Conservation (phyloP, 2,113 vertebrate genomes). For the Plectropomus leopardus region DNA sequence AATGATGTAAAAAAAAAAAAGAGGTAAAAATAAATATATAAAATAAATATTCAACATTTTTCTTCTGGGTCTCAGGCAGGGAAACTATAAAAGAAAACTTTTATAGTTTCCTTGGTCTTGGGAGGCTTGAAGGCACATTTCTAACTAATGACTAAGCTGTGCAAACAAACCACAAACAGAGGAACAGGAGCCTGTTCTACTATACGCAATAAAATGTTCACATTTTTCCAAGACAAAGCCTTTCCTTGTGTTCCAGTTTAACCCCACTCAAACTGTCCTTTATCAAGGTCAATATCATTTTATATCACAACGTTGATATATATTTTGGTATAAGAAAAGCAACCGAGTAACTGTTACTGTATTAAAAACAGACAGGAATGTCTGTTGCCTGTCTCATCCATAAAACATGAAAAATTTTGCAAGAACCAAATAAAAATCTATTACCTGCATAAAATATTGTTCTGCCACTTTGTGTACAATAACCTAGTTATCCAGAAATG, state of each 20-base stretch:
- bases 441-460: neutral
- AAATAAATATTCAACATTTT: no score
- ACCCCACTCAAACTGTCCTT: neutral
- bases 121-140: neutral
- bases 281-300: neutral
- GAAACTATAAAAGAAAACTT: no score
- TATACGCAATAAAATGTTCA: neutral
- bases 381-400: neutral
- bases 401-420: neutral
- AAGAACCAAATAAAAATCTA: neutral
- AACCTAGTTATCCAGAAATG: neutral
- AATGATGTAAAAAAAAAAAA: no score
- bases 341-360: no score
- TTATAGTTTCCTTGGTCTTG: no score
- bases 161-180: neutral
- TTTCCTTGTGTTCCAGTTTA: neutral
- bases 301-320: neutral
- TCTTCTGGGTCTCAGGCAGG: no score
- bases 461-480: neutral
- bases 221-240: neutral
- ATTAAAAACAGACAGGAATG: neutral
- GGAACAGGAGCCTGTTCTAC: no score
- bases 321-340: neutral
- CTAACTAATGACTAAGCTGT: neutral
- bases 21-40: no score